Evolutionary conservation across 2,113 vertebrate species (phyloP).

Genomic region (Macquaria ambigua): DNA sequence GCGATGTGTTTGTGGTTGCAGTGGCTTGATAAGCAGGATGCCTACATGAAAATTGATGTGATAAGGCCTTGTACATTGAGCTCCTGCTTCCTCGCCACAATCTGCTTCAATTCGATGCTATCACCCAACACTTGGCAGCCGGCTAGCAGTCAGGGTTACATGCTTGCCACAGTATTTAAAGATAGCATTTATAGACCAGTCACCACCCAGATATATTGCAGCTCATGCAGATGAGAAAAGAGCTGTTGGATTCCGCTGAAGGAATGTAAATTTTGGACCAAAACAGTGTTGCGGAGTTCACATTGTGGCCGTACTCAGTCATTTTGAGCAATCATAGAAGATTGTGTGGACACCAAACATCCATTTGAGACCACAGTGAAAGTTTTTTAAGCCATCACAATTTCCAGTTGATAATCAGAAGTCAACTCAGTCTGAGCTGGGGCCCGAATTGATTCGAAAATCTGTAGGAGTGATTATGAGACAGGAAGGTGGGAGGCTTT

Average conservation of each 20-base stretch:
- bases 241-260: slow-evolving; percentile 40
- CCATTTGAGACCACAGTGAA: slow-evolving; percentile 35
- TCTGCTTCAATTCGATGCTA: slow-evolving; percentile 50
- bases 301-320: slow-evolving; percentile 25
- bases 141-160: slow-evolving; percentile 54
- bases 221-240: slow-evolving; percentile 36
- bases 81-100: slow-evolving; percentile 15
- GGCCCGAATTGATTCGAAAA: slow-evolving; percentile 61
- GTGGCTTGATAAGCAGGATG: slow-evolving; percentile 69
- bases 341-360: slow-evolving; percentile 59
- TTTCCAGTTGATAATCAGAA: slow-evolving; percentile 64
- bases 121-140: slow-evolving; percentile 54
- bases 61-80: slow-evolving; percentile 66
- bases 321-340: slow-evolving; percentile 53
- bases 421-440: slow-evolving; percentile 32
- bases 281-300: slow-evolving; percentile 33
- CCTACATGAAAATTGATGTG: slow-evolving; percentile 59
- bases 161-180: slow-evolving; percentile 71
- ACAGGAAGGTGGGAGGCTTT: slow-evolving; percentile 82
- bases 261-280: slow-evolving; percentile 37
- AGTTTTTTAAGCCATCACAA: slow-evolving; percentile 10
- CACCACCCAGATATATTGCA: slow-evolving; percentile 61
- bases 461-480: slow-evolving; percentile 78
- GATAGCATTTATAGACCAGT: slow-evolving; percentile 71
- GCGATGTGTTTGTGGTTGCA: slow-evolving; percentile 63